Base-by-base conservation (phyloP, 2,797 vertebrate species). In the Fringilla coelebs region DNA sequence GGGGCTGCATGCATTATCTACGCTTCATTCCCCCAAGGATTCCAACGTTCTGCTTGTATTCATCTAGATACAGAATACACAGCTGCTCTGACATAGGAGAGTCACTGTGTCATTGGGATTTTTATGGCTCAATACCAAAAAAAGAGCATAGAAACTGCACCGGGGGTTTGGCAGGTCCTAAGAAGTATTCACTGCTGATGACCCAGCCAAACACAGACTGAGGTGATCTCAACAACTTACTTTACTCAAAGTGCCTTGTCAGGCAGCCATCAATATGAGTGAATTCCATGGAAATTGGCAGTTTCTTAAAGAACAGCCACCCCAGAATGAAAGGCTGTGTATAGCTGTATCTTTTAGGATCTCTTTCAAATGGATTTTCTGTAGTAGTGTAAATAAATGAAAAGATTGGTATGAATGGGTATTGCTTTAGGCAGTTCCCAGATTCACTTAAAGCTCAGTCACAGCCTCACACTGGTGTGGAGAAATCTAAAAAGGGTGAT, bases 401-500 rank as follows among this genome's bases (percentile, higher is more conserved):
- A 94, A 96, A 95, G 92, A 72, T 72, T 3, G 1, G 45, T 65
- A 63, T 93, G 94, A 96, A 96, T 96, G 87, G 81, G 38, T 68
- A 77, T 65, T 88, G 93, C 93, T 97, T 85, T 71, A 93, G 92
- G 96, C 95, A 89, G 85, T 94, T 96, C 92, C 77, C 92, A 93
- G 90, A 85, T 94, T 82, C 91, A 74, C 81, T 90, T 71, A 57
- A 54, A 94, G 45, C 72, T 94, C 93, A 90, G 75, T 62, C 90
- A 88, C 90, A 92, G 92, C 75, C 71, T 72, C 58, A 10, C 58
- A 51, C 10, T 93, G 84, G 84, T 65, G 61, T 48, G 63, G 51
- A 93, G 65, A 77, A 85, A 62, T 77, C 86, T 93, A 76, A 82
- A 90, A 92, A 73, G 74, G 55, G 75, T 74, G 89, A 94, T 91